Evolutionary conservation across 1,140 invertebrate species (phyloP), one percentile per base, ranked within the genome.

Genomic region (Diachasmimorpha longicaudata): DNA sequence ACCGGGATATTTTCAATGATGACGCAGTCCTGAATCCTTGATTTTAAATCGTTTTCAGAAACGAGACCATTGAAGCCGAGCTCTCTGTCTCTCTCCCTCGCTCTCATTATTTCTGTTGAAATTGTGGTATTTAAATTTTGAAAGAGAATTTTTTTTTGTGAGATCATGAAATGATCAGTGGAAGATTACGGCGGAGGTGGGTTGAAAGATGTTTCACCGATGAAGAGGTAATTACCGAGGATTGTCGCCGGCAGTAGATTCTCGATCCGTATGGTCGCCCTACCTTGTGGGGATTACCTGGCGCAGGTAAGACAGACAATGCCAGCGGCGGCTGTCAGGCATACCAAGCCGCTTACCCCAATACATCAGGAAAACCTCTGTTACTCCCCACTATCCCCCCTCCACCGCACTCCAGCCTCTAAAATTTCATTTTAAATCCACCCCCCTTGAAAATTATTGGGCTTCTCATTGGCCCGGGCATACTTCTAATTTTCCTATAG

Each of bases 1-100:
- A 36, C 70, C 23, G 37, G 46, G 6, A 67, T 74, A 74, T 74
- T 74, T 68, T 74, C 72, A 67, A 46, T 36, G 72, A 66, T 74
- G 72, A 74, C 63, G 63, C 58, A 63, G 21, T 0, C 11, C 58
- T 25, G 25, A 63, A 63, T 63, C 58, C 58, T 63, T 19, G 48
- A 19, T 25, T 55, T 55, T 25, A 25, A 31, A 63, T 31, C 4
- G 23, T 63, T 63, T 31, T 19, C 19, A 63, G 23, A 63, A 63
- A 25, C 8, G 52, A 16, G n/a, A 58, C 6, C 52, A 21, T 16
- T 58, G 3, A 58, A 58, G 21, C 52, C 2, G 2, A n/a, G 13
- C 52, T 13, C 16, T 16, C 52, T n/a, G n/a, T 16, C 52, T 63
- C 23, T 11, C 14, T 63, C 8, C 13, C 8, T 25, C 19, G 3